These are phyloP conservation scores for Pleuronectes platessa DNA, from an alignment of 2,113 vertebrate species.

Conservation along the genomic window DNA sequence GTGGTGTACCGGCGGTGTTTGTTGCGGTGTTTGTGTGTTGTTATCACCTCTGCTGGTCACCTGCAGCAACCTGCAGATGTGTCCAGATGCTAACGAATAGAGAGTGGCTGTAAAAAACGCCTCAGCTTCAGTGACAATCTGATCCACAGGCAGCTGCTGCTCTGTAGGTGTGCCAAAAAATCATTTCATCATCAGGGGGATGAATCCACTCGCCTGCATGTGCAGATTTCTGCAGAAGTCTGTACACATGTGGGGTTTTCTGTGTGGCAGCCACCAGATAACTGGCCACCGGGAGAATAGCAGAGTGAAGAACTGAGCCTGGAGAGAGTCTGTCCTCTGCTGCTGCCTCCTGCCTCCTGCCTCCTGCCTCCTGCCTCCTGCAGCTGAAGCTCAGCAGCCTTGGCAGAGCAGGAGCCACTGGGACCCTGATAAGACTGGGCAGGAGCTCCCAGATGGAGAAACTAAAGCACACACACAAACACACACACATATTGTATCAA, in stretches of 20 bases:
- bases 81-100: neutral
- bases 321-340: slow-evolving; percentile 35
- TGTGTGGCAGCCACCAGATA: slow-evolving; percentile 27
- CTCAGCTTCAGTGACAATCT: slow-evolving; percentile 14
- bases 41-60: neutral
- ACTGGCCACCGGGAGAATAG: slow-evolving; percentile 43
- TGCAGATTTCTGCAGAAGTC: slow-evolving; percentile 8
- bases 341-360: no score
- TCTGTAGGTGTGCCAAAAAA: neutral
- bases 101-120: no score
- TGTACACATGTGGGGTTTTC: slow-evolving; percentile 28
- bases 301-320: slow-evolving; percentile 39
- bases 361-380: slow-evolving; percentile 11
- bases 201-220: neutral
- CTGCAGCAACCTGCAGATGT: neutral
- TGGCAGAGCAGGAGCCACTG: slow-evolving; percentile 61
- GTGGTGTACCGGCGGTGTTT: neutral
- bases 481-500: slow-evolving; percentile 23
- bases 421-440: slow-evolving; percentile 66
- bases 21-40: neutral
- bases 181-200: slow-evolving; percentile 15
- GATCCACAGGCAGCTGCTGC: slow-evolving; percentile 11
- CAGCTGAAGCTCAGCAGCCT: slow-evolving; percentile 25
- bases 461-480: slow-evolving; percentile 28
- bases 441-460: slow-evolving; percentile 48